Evolutionary conservation across 2,888 invertebrate genomes (phyloP).

Genomic region (Acanthoscelides obtectus): DNA sequence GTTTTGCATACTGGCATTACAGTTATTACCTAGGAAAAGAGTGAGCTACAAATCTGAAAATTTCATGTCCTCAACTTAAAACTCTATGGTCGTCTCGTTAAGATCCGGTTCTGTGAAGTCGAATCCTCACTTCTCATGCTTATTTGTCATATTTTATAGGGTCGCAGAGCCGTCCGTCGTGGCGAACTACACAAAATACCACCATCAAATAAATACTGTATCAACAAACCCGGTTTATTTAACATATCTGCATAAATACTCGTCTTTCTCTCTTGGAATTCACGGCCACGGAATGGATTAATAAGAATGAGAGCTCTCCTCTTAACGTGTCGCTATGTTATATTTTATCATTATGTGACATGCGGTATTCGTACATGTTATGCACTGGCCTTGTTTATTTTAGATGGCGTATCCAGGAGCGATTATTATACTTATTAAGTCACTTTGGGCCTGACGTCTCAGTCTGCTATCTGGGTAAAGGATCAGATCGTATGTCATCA

Average conservation of each 20-base stretch:
- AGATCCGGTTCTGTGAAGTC: conserved; percentile 19
- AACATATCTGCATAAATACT: conserved; percentile 24
- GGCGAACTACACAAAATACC: conserved; percentile 24
- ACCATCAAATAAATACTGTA: conserved; percentile 30
- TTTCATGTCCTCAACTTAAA: no score
- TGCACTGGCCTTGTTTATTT: not conserved
- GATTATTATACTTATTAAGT: not conserved
- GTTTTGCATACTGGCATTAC: no score
- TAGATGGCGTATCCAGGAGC: not conserved
- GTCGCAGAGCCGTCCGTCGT: conserved; percentile 11
- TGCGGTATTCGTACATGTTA: not conserved
- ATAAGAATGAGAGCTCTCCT: conserved; percentile 7
- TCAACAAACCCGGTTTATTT: conserved; percentile 27
- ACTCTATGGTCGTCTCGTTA: no score
- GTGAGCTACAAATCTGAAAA: no score
- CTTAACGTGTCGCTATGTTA: not conserved
- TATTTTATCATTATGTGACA: not conserved
- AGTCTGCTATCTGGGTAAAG: not conserved
- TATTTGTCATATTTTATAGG: conserved; percentile 35
- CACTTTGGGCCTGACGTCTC: not conserved
- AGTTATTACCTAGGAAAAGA: no score
- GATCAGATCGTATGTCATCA: not conserved
- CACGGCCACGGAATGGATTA: conserved; percentile 9
- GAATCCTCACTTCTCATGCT: conserved; percentile 33
- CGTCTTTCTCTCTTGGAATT: conserved; percentile 3